Evolutionary conservation across 1,140 invertebrate species (phyloP), one percentile per base, ranked within the genome.

Genomic region (Drosophila sp.): DNA sequence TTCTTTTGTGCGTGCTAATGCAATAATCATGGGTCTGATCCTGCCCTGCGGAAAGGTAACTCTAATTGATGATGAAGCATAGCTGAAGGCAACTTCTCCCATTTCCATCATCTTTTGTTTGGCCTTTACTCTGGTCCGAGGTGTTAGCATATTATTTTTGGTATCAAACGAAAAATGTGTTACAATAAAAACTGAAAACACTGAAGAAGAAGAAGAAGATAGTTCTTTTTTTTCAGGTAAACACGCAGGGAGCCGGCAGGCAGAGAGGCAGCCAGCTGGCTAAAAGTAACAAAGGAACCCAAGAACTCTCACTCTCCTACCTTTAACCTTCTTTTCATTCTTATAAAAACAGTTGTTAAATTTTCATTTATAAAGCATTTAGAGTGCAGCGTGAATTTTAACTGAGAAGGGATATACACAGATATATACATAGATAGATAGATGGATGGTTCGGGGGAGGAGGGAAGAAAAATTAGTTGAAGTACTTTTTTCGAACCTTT

Each of bases 341-440:
- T 70, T 66, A 58, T 56, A 78, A 86, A 83, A 87, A 83, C 83
- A 87, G 83, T 87, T 87, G 83, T 87, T 87, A 87, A 78, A 83
- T 87, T 87, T 89, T 76, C 83, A 87, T 87, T 87, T 87, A 87
- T 80, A 83, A 76, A 79, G 64, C 83, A 86, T 86, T 86, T 87
- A 86, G 47, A 72, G 38, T 40, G 55, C 66, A 63, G n/a, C 11
- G 32, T 57, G 4, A 50, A 27, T 7, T 7, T 6, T 2, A 1
- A 47, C 44, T 47, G 44, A 6, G 7, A 35, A 47, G 44, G 44
- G 41, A 44, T 44, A 44, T 35, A 33, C 32, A 33, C 17, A 17
- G 17, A 17, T 17, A 33, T 33, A 33, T 33, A 33, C 32, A 33
- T 17, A n/a, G 40, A 7, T 47, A 50, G 11, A 50, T 50, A 38